Conservation (phyloP, 2,888 invertebrate species). For the Hermodice carunculata region DNA sequence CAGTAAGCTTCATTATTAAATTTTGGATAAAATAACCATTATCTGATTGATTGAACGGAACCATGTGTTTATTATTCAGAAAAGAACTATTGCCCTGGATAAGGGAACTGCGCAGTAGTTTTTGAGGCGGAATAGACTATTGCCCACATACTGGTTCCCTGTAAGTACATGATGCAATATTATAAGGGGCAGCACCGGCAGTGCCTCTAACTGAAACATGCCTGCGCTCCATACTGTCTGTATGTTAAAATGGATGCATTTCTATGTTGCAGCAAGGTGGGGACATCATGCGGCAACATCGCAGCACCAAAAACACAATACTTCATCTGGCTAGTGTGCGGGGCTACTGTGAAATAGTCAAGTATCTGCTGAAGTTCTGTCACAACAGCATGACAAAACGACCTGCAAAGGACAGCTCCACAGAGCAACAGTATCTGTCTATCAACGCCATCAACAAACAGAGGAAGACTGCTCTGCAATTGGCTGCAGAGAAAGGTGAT, state of each 20-base stretch:
- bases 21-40: too few species aligned
- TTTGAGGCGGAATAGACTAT: too few species aligned
- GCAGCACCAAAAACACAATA: slow-evolving; percentile 50
- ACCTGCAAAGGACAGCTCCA: background rate
- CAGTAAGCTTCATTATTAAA: too few species aligned
- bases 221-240: background rate
- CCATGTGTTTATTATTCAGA: too few species aligned
- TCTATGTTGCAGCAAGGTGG: slow-evolving; percentile 50
- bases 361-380: slow-evolving; percentile 51
- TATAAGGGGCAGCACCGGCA: too few species aligned
- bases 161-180: too few species aligned
- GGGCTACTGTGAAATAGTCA: slow-evolving; percentile 50
- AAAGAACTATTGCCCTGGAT: too few species aligned
- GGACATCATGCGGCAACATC: slow-evolving; percentile 52
- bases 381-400: background rate
- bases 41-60: too few species aligned
- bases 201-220: too few species aligned
- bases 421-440: too few species aligned
- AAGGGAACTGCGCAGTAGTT: too few species aligned
- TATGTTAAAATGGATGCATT: background rate
- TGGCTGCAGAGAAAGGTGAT: slow-evolving; percentile 64
- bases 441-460: slow-evolving; percentile 57
- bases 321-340: slow-evolving; percentile 54
- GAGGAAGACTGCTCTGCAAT: slow-evolving; percentile 57
- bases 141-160: too few species aligned